Percentiles rank a stretch among this genome's conserved stretches.
These are phyloP conservation scores for Meganola albula DNA, from an alignment of 2,888 invertebrate species.

Conservation along the genomic window DNA sequence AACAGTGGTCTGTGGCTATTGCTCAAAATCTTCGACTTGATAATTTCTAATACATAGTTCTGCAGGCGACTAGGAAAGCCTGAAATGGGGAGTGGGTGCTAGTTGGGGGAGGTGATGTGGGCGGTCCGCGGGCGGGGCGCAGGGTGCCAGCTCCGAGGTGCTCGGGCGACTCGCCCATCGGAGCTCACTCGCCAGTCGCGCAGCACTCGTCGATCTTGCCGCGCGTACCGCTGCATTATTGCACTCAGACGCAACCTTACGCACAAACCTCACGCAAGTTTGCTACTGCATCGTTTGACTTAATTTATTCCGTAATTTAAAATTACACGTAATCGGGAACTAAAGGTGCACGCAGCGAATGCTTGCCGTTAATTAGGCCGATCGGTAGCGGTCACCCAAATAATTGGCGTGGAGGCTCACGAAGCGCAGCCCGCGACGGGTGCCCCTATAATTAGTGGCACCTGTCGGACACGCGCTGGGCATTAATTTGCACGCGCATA, in stretches of 20 bases:
- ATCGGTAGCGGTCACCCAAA: slow-evolving; percentile 60
- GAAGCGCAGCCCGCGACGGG: slow-evolving; percentile 50
- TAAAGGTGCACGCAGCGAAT: slow-evolving; percentile 52
- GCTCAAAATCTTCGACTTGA: no score
- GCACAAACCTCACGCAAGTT: slow-evolving; percentile 11
- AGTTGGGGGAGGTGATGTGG: slow-evolving; percentile 48
- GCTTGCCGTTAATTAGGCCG: slow-evolving; percentile 51
- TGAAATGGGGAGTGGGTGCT: slow-evolving; percentile 48
- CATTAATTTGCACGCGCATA: slow-evolving; percentile 70
- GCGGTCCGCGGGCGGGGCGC: slow-evolving; percentile 65
- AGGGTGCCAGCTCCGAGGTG: slow-evolving; percentile 53
- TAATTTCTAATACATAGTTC: no score
- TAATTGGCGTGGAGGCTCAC: slow-evolving; percentile 69
- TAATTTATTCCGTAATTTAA: slow-evolving; percentile 10
- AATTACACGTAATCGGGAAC: slow-evolving; percentile 44
- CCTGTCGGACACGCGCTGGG: slow-evolving; percentile 65
- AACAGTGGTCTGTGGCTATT: no score
- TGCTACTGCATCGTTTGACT: not conserved
- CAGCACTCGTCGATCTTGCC: slow-evolving; percentile 50
- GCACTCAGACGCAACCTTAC: slow-evolving; percentile 23
- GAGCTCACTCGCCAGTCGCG: slow-evolving; percentile 63
- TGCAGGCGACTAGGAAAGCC: no score
- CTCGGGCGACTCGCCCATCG: slow-evolving; percentile 55
- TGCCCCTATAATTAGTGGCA: slow-evolving; percentile 67
- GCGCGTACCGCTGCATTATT: slow-evolving; percentile 46